A percentile compares a stretch with the other conserved stretches of the same genome.
Evolutionary conservation across 2,888 invertebrate species (phyloP).

Genomic region (Agapetus fuscipes): DNA sequence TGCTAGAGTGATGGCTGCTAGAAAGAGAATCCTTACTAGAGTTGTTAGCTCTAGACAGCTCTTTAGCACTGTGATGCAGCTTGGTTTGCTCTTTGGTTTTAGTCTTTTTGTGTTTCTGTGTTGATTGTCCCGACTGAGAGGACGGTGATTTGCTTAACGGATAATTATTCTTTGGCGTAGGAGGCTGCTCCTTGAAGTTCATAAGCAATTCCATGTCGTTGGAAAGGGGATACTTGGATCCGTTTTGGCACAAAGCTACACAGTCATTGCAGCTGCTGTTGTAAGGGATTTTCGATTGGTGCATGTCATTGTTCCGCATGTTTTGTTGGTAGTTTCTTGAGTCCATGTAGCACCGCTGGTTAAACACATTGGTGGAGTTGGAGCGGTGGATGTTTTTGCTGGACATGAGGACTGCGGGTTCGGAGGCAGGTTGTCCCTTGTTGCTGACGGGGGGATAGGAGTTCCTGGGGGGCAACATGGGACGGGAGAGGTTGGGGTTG

Average conservation of each 20-base stretch:
- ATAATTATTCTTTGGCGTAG: no score
- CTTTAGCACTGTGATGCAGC: constrained; percentile 35
- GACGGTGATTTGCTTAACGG: no score
- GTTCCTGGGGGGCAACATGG: constrained; percentile 52
- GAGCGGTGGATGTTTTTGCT: constrained; percentile 51
- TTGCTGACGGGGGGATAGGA: constrained; percentile 52
- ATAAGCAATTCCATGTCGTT: constrained; percentile 12
- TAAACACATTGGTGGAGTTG: constrained; percentile 51
- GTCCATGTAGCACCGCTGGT: constrained; percentile 29
- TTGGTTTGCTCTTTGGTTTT: constrained; percentile 39
- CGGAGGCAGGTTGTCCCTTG: constrained; percentile 38
- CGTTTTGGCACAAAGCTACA: constrained; percentile 13
- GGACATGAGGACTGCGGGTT: constrained; percentile 41
- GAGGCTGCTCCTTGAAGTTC: constrained; percentile 10
- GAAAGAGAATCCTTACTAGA: constrained; percentile 42
- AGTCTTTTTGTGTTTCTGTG: constrained; percentile 38
- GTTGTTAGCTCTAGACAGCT: constrained; percentile 35
- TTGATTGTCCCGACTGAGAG: constrained; percentile 38
- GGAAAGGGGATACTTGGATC: constrained; percentile 13
- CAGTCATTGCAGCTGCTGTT: constrained; percentile 19
- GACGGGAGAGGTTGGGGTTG: constrained; percentile 46
- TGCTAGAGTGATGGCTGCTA: constrained; percentile 44
- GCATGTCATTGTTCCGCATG: no score
- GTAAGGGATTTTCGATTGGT: constrained; percentile 10
- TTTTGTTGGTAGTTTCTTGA: neutral